A percentile compares a stretch with the other conserved stretches of the same genome.
These are phyloP conservation scores for Nomada lathburiana DNA, from an alignment of 2,888 invertebrate species.

Conservation along the genomic window DNA sequence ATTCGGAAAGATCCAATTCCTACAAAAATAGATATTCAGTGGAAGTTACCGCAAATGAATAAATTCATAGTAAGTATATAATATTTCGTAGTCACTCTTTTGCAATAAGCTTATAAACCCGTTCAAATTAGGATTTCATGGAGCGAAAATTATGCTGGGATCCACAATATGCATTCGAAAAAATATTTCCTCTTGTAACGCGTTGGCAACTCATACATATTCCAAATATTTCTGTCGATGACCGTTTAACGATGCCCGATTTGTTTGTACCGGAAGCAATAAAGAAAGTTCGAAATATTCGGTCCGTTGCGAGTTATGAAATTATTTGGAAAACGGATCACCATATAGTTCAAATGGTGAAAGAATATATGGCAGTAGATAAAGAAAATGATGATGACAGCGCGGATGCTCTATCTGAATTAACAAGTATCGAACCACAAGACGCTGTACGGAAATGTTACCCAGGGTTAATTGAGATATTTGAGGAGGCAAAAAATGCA, in stretches of 20 bases:
- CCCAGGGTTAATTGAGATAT: conserved; percentile 87
- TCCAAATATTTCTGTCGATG: conserved; percentile 65
- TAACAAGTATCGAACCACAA: conserved; percentile 89
- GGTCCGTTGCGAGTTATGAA: conserved; percentile 89
- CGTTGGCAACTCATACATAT: conserved; percentile 90
- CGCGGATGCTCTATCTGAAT: conserved; percentile 76
- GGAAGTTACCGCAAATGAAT: conserved; percentile 89
- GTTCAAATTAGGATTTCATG: conserved; percentile 87
- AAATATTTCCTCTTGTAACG: conserved; percentile 90
- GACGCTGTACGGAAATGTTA: conserved; percentile 87
- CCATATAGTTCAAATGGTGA: conserved; percentile 86
- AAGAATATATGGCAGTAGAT: conserved; percentile 74
- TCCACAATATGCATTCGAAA: conserved; percentile 91
- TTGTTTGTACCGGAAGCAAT: conserved; percentile 85
- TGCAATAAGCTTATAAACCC: conserved; percentile 3
- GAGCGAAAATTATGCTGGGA: conserved; percentile 90
- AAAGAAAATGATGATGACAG: conserved; percentile 61
- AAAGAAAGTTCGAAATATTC: conserved; percentile 86
- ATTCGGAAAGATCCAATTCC: conserved; percentile 86
- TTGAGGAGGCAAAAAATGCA: conserved; percentile 86
- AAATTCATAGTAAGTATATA: conserved; percentile 88
- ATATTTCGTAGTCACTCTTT: background rate
- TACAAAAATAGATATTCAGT: conserved; percentile 85
- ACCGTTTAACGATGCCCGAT: conserved; percentile 66
- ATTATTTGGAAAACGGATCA: conserved; percentile 89